A percentile compares a stretch with the other conserved stretches of the same genome.
These are phyloP conservation scores for Drosophila histrio DNA, from an alignment of 2,888 invertebrate genomes.

Conservation along the genomic window DNA sequence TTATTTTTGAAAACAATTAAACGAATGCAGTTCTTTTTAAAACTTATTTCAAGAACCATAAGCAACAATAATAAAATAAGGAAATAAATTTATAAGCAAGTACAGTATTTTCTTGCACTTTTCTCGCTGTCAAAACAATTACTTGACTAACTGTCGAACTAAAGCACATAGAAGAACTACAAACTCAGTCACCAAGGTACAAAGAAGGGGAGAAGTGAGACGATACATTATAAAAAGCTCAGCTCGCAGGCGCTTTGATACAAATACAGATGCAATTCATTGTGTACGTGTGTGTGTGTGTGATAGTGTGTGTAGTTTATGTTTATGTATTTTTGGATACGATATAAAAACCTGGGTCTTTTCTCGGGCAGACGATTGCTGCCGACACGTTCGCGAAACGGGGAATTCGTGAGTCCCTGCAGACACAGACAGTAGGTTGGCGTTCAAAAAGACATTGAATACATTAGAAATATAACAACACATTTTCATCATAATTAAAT, in stretches of 20 bases:
- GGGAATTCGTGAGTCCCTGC: slow-evolving; percentile 89
- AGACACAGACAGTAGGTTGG: slow-evolving; percentile 36
- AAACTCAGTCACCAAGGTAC: slow-evolving; percentile 8
- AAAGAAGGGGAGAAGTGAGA: background rate
- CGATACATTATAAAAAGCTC: slow-evolving; percentile 12
- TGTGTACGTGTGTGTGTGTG: slow-evolving; percentile 27
- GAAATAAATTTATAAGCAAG: too few relatives aligned
- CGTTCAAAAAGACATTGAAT: slow-evolving; percentile 46
- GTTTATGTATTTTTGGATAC: slow-evolving; percentile 51
- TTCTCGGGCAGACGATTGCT: slow-evolving; percentile 94
- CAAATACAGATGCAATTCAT: slow-evolving; percentile 51
- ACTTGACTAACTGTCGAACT: too few relatives aligned
- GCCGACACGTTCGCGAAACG: slow-evolving; percentile 94
- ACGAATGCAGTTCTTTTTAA: slow-evolving; percentile 4
- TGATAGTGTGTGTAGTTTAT: slow-evolving; percentile 4
- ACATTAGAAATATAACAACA: slow-evolving; percentile 36
- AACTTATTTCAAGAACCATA: too few relatives aligned
- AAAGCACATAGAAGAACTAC: background rate
- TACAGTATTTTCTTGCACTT: too few relatives aligned
- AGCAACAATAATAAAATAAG: too few relatives aligned
- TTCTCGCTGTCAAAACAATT: too few relatives aligned
- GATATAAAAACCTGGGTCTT: slow-evolving; percentile 90
- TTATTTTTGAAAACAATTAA: slow-evolving; percentile 17
- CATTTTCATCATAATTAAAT: slow-evolving; percentile 1
- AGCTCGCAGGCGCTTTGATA: slow-evolving; percentile 37